Base-by-base conservation (phyloP, 1,140 invertebrate genomes). In the Leptopilina clavipes region DNA sequence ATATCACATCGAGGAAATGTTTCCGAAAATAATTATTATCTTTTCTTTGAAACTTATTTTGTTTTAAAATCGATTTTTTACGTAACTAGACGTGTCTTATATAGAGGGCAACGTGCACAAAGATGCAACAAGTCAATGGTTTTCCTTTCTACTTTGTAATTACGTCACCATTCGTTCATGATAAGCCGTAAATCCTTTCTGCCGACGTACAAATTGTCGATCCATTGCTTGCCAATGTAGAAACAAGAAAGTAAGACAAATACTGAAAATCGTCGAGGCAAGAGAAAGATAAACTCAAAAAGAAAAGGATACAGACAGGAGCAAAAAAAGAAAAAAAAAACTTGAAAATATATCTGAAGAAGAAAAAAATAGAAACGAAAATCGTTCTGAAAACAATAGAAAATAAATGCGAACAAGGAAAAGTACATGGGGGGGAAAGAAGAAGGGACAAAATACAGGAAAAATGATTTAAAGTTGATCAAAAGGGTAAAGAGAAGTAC, bases 51-150 rank as follows among this genome's bases (percentile, higher is more conserved):
- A 31, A 31, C 5, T 31, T 31, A 31, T 31, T 31, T 31, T 1
- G 25, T 31, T 31, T 31, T 31, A 1, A 2, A 31, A 31, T 31
- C 25, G 25, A 31, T 31, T 31, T 31, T 31, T 31, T 31, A 31
- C 25, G 25, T 31, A 5, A 5, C 1, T 31, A 31, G 25, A 31
- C 1, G 25, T 5, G 25, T 54, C n/a, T 40, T 40, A 40, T 40
- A 40, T 3, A 54, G 18, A 9, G 52, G n/a, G 25, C 25, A 65
- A n/a, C n/a, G n/a, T n/a, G n/a, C n/a, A n/a, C n/a, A n/a, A n/a
- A 65, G 56, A 25, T 22, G 22, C 56, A 65, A 65, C 56, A 65
- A 65, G 56, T 65, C 56, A 65, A 65, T 65, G 59, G 59, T 65
- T 65, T 65, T 12, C n/a, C 59, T 65, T 65, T 65, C 19, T 37